Conservation (phyloP, 2,797 vertebrate genomes). For the Danio tinwini region DNA sequence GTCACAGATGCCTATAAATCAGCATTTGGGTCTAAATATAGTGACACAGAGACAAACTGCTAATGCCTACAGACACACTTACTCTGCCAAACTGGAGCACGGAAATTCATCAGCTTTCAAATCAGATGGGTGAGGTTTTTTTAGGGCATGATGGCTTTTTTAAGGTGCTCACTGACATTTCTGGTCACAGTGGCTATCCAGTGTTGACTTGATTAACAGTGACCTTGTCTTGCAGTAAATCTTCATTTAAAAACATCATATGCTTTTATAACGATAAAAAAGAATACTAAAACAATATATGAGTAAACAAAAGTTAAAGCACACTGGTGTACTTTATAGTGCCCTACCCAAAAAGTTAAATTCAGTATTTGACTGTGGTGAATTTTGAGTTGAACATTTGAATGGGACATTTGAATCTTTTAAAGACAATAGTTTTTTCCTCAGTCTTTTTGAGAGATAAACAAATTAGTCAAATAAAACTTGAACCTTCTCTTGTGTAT, state of each 20-base stretch:
- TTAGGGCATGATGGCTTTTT: constrained; percentile 25
- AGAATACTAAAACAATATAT: neutral
- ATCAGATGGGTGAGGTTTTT: neutral
- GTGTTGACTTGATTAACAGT: neutral
- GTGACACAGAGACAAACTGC: constrained; percentile 20
- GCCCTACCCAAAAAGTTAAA: constrained; percentile 6
- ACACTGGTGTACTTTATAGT: neutral
- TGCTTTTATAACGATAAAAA: neutral
- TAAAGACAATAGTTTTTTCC: constrained; percentile 1
- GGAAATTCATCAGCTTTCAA: neutral
- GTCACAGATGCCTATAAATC: constrained; percentile 3
- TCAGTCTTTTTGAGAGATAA: neutral
- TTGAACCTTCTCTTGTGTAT: neutral
- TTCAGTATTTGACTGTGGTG: constrained; percentile 14
- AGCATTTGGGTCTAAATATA: constrained; percentile 5
- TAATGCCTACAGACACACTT: constrained; percentile 1
- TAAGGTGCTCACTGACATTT: constrained; percentile 26
- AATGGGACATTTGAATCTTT: constrained; percentile 36
- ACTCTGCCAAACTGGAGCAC: constrained; percentile 7
- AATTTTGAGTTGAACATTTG: constrained; percentile 38
- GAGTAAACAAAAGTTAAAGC: neutral
- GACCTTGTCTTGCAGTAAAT: neutral
- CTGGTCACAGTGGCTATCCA: constrained; percentile 8
- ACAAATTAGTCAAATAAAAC: constrained; percentile 1
- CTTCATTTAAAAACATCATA: neutral